Conservation (phyloP, 2,888 invertebrate species). For the Cephus spinipes region DNA sequence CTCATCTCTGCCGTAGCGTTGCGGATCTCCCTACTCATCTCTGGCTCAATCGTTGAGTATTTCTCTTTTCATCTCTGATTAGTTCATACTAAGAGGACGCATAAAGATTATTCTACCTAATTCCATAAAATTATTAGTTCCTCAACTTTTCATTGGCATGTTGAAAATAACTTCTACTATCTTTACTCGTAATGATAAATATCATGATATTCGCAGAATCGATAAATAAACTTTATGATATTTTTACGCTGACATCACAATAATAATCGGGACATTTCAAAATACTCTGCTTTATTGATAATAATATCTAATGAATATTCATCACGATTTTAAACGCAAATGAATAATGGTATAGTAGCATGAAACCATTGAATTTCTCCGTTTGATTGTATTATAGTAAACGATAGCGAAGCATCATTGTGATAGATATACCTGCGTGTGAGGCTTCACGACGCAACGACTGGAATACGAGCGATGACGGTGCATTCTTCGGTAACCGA, state of each 20-base stretch:
- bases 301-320: neutral
- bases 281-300: neutral
- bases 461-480: constrained; percentile 36
- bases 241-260: neutral
- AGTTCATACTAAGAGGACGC: neutral
- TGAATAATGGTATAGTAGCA: neutral
- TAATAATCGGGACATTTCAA: neutral
- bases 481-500: constrained; percentile 27
- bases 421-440: neutral
- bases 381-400: neutral
- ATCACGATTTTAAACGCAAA: neutral
- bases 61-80: no score
- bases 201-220: neutral
- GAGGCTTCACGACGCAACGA: neutral
- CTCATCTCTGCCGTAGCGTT: no score
- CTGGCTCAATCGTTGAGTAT: no score
- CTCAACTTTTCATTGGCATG: no score
- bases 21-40: no score
- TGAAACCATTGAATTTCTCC: neutral
- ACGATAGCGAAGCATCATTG: neutral
- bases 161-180: no score
- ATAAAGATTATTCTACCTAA: neutral
- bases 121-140: no score
- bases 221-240: neutral
- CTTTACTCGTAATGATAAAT: no score